Conservation (phyloP, 2,888 invertebrate genomes). For the Drosophila imparisetae region DNA sequence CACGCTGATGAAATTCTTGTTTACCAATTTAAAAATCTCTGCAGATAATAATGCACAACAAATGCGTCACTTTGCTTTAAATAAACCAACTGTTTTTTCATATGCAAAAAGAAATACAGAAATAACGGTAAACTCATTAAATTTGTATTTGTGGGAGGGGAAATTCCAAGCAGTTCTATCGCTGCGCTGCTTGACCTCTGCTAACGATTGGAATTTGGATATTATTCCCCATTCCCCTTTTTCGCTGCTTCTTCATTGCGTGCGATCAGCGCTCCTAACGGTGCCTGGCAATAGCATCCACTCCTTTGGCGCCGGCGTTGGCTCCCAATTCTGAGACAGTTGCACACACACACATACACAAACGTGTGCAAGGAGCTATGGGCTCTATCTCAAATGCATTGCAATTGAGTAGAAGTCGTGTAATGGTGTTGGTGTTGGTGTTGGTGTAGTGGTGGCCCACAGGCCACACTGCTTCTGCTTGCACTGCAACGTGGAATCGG, state of each 20-base stretch:
- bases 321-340: background rate
- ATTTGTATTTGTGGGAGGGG: slow-evolving; percentile 6
- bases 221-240: too few relatives aligned
- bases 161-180: background rate
- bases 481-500: slow-evolving; percentile 35
- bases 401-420: slow-evolving; percentile 2
- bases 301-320: slow-evolving; percentile 37
- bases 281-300: slow-evolving; percentile 25
- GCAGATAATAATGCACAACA: slow-evolving; percentile 39
- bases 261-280: slow-evolving; percentile 32
- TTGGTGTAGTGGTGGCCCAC: slow-evolving; percentile 30
- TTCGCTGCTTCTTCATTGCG: background rate
- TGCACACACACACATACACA: background rate
- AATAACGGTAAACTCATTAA: slow-evolving; percentile 29
- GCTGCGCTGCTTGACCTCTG: slow-evolving; percentile 1
- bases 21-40: slow-evolving; percentile 28
- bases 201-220: slow-evolving; percentile 6
- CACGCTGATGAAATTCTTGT: slow-evolving; percentile 45
- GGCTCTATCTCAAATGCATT: slow-evolving; percentile 15
- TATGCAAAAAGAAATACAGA: slow-evolving; percentile 14
- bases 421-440: background rate
- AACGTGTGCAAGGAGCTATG: slow-evolving; percentile 19
- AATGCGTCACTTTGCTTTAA: slow-evolving; percentile 50
- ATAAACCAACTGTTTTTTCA: slow-evolving; percentile 35
- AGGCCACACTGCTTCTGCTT: slow-evolving; percentile 42